Base-by-base conservation (phyloP, 1,140 invertebrate genomes). In the Pissodes strobi region DNA sequence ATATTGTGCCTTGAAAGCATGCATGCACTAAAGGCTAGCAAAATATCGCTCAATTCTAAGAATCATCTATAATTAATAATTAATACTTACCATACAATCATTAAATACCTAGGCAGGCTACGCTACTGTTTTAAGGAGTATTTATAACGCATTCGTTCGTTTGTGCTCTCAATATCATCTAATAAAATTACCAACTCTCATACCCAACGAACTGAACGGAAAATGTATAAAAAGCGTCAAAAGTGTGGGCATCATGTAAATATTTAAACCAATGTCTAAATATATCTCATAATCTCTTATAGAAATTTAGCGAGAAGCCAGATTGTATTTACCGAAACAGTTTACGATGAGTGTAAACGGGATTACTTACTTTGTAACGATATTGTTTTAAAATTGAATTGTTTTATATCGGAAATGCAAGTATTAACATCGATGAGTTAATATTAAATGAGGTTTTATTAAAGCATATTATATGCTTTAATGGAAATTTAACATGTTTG, bases 251-350 rank as follows among this genome's bases (percentile, higher is more conserved):
- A 38, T 37, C 13, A 38, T 53, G 51, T 53, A 53, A 53, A 53
- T 53, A 53, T 53, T 53, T 53, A 53, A 53, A 53, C 51, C 51
- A 53, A 53, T 18, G 51, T 53, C 51, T 53, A 53, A 53, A 53
- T 53, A 53, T 53, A 53, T 53, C 51, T 19, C 51, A 53, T 53
- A 53, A 53, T 53, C 27, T 53, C 51, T 53, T 53, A 53, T 53
- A 53, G 51, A 53, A 53, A 53, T 53, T n/a, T 53, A 38, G 51
- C 51, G 51, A 53, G 51, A 53, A 53, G 27, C 34, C 18, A 13
- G 19, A 53, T 53, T 53, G 15, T 51, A 30, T 51, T 51, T 51
- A 51, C 48, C 48, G 23, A 51, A 51, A 53, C 51, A 53, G 18
- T 18, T 53, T 53, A 53, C 51, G 27, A 10, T 34, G 17, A 15